These are phyloP conservation scores for Chiridota heheva DNA, from an alignment of 35 echinoderm and acorn worm genomes.

Conservation along the genomic window DNA sequence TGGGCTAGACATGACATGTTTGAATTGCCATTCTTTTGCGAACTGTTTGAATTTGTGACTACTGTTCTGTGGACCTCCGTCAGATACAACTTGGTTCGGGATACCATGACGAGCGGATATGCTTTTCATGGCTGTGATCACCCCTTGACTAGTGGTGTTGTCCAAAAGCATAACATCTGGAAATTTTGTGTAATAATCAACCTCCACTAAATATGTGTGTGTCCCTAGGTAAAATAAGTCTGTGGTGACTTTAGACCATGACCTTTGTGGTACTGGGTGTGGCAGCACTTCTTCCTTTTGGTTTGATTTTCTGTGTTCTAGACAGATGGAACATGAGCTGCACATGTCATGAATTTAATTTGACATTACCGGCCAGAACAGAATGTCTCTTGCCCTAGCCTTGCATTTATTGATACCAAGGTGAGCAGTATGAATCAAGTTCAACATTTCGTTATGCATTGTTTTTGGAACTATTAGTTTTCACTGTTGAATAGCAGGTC, in stretches of 20 bases:
- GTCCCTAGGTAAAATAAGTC: conserved; percentile 19
- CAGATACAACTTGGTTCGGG: conserved; percentile 15
- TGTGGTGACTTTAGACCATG: conserved; percentile 19
- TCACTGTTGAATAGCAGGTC: conserved; percentile 21
- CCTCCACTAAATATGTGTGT: conserved; percentile 6
- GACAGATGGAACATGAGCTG: conserved; percentile 15
- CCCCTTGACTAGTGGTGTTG: conserved; percentile 30
- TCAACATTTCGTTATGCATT: conserved; percentile 31
- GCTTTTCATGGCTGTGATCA: conserved; percentile 32
- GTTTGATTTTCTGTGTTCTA: conserved; percentile 42
- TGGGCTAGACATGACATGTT: conserved; percentile 8
- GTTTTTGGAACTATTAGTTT: conserved; percentile 39
- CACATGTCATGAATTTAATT: conserved; percentile 38
- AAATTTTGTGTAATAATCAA: conserved; percentile 54
- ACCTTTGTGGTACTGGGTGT: conserved; percentile 9
- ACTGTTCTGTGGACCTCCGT: conserved; percentile 11
- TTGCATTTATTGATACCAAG: conserved; percentile 38
- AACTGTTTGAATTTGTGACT: conserved; percentile 15
- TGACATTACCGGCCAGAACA: conserved; percentile 58
- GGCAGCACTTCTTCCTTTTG: conserved; percentile 26
- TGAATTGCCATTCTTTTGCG: conserved; percentile 24
- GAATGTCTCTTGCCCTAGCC: conserved; percentile 37
- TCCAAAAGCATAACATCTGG: conserved; percentile 25
- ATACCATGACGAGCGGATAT: conserved; percentile 45
- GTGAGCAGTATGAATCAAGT: conserved; percentile 33